Conservation (phyloP, 2,888 invertebrate genomes). For the Sphecodes monilicornis region DNA sequence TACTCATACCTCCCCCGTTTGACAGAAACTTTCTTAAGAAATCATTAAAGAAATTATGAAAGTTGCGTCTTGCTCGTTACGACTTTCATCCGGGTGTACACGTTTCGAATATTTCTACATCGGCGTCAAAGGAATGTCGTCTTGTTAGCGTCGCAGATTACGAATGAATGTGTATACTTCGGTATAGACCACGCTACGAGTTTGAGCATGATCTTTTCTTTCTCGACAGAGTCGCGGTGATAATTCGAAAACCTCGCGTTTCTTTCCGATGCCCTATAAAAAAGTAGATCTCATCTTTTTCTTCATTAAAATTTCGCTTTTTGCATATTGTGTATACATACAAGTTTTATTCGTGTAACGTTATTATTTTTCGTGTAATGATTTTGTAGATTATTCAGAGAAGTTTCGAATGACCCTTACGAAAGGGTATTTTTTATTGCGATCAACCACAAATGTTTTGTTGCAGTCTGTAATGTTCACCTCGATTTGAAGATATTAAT, state of each 20-base stretch:
- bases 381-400: neutral
- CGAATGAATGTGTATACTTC: neutral
- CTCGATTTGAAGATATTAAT: too few species aligned
- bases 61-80: slow-evolving; percentile 35
- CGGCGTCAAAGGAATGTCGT: neutral
- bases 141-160: slow-evolving; percentile 13
- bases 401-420: neutral
- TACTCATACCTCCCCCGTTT: neutral
- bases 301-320: neutral
- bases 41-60: slow-evolving; percentile 41
- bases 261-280: neutral
- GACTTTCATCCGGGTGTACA: neutral
- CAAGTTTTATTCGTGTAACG: neutral
- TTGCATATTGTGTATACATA: neutral
- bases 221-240: neutral
- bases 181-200: neutral
- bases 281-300: neutral
- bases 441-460: too few species aligned
- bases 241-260: neutral
- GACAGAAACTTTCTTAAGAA: slow-evolving; percentile 46
- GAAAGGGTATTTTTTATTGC: too few species aligned
- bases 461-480: too few species aligned
- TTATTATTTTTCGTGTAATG: neutral
- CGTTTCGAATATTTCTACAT: slow-evolving; percentile 36
- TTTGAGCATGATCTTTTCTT: neutral